A percentile compares a stretch with the other conserved stretches of the same genome.
Evolutionary conservation across 1,140 invertebrate genomes (phyloP).

Genomic region (Camponotus vicinus): DNA sequence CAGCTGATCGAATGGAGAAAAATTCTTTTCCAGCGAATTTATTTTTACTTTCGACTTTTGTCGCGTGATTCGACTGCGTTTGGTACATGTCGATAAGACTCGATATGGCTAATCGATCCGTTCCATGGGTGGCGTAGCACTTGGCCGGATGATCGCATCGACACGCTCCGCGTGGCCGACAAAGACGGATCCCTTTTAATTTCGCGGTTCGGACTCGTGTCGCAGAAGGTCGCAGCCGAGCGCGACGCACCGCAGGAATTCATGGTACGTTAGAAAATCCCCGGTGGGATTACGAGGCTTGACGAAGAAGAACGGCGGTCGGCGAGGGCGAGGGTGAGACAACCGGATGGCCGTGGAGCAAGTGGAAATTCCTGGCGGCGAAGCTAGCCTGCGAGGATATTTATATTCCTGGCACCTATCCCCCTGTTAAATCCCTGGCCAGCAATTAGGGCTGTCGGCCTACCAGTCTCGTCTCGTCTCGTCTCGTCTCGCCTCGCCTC

Average conservation of each 20-base stretch:
- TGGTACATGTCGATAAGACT: background rate
- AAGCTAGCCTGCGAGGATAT: constrained; percentile 71
- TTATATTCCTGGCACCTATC: constrained; percentile 79
- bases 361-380: constrained; percentile 58
- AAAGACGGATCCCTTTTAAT: constrained; percentile 58
- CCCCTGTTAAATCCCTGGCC: constrained; percentile 77
- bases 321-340: constrained; percentile 35
- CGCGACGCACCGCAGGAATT: constrained; percentile 54
- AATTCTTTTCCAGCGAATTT: background rate
- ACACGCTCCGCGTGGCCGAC: constrained; percentile 11
- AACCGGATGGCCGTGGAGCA: constrained; percentile 25
- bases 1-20: background rate
- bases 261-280: constrained; percentile 65
- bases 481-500: constrained; percentile 67
- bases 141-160: constrained; percentile 9
- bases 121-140: too few relatives aligned
- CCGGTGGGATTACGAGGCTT: constrained; percentile 60
- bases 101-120: background rate
- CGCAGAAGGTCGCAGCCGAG: constrained; percentile 41
- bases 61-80: background rate
- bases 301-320: constrained; percentile 59
- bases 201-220: constrained; percentile 21
- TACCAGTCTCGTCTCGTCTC: constrained; percentile 61
- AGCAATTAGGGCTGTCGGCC: constrained; percentile 81
- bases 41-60: background rate